A percentile compares a stretch with the other conserved stretches of the same genome.
These are phyloP conservation scores for Carcharodon carcharias DNA, from an alignment of 2,797 vertebrate genomes.

Conservation along the genomic window DNA sequence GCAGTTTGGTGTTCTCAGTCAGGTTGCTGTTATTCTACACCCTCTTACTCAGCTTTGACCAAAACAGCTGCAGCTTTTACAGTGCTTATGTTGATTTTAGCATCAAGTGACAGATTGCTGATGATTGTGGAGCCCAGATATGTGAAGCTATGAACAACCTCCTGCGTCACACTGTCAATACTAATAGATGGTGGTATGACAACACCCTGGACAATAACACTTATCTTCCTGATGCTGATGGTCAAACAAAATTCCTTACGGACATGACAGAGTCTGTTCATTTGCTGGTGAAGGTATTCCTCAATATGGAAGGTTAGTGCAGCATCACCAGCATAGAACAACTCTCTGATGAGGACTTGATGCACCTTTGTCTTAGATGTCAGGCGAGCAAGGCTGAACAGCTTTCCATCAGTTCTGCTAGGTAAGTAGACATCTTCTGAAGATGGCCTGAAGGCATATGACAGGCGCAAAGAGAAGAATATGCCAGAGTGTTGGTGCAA, in stretches of 20 bases:
- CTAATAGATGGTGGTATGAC: neutral
- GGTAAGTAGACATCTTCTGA: no score
- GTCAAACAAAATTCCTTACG: neutral
- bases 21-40: neutral
- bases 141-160: neutral
- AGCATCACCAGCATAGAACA: neutral
- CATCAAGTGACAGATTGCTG: neutral
- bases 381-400: neutral
- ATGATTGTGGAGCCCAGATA: neutral
- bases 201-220: neutral
- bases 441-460: neutral
- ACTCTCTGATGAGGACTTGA: neutral
- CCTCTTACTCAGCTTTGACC: neutral
- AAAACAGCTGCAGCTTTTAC: neutral
- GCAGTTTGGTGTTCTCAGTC: no score
- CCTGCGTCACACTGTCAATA: neutral
- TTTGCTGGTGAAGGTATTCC: neutral
- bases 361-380: neutral
- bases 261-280: neutral
- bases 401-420: neutral
- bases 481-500: neutral
- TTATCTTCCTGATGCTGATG: neutral
- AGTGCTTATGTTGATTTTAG: neutral
- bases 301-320: neutral
- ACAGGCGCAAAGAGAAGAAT: neutral